Conservation (phyloP, 2,797 vertebrate genomes). For the Amblyraja radiata region DNA sequence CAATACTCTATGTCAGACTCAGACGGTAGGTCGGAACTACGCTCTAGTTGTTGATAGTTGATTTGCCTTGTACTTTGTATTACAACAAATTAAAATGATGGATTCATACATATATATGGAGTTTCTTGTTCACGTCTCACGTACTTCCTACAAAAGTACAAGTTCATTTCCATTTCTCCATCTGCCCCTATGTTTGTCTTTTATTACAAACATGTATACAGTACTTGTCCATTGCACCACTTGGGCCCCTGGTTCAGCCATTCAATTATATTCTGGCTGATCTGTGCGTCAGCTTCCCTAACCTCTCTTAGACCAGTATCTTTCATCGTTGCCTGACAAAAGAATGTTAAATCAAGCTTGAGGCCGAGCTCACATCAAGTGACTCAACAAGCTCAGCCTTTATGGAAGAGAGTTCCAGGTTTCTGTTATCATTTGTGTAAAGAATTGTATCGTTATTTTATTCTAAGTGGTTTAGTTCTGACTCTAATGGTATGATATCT, state of each 20-base stretch:
- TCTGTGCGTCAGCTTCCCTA: not conserved
- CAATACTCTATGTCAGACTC: no score
- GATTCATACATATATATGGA: not conserved
- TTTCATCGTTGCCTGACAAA: not conserved
- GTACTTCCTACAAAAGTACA: not conserved
- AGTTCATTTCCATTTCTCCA: not conserved
- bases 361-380: not conserved
- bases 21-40: no score
- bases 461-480: not conserved
- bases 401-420: not conserved
- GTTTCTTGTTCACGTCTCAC: not conserved
- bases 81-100: not conserved
- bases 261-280: not conserved
- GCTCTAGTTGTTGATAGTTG: no score
- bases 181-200: not conserved
- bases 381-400: not conserved
- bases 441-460: not conserved
- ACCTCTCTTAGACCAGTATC: not conserved
- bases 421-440: not conserved
- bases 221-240: not conserved
- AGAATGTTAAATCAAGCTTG: not conserved
- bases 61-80: not conserved
- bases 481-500: not conserved
- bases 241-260: not conserved
- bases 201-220: not conserved